Conservation (phyloP, 1,140 invertebrate genomes). For the Lutraria rhynchaena region DNA sequence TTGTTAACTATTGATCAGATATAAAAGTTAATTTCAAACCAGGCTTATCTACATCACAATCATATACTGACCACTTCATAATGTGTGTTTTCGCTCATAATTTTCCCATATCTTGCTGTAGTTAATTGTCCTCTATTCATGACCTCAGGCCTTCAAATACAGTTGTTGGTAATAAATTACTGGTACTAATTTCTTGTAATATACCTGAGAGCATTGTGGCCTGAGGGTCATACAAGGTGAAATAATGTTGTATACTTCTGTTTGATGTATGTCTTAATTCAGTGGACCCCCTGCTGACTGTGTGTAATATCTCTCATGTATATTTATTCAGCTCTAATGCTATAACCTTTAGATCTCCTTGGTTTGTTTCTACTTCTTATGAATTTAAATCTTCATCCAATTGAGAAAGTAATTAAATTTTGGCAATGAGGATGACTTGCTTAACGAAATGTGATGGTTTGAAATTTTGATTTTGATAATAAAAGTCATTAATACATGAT, state of each 20-base stretch:
- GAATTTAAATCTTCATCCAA: too few species aligned
- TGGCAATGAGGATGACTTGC: too few species aligned
- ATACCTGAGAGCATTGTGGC: neutral
- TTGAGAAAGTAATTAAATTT: too few species aligned
- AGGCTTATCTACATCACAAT: slow-evolving; percentile 27
- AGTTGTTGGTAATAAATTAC: slow-evolving; percentile 35
- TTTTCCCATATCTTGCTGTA: slow-evolving; percentile 7
- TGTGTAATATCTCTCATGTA: too few species aligned
- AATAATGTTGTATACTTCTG: neutral
- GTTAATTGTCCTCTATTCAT: slow-evolving; percentile 49
- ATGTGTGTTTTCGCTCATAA: slow-evolving; percentile 9
- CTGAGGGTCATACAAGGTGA: slow-evolving; percentile 40
- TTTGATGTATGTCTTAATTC: slow-evolving; percentile 25
- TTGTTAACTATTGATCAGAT: slow-evolving; percentile 19
- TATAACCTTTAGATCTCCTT: too few species aligned
- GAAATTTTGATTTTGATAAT: too few species aligned
- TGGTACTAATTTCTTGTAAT: slow-evolving; percentile 47
- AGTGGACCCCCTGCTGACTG: neutral
- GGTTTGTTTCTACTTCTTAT: too few species aligned
- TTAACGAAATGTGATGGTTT: too few species aligned
- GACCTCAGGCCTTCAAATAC: slow-evolving; percentile 20
- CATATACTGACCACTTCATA: slow-evolving; percentile 9
- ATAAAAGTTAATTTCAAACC: slow-evolving; percentile 22
- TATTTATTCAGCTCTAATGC: too few species aligned
- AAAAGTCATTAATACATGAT: too few species aligned